These are phyloP conservation scores for Ctenomys sociabilis DNA, from an alignment of 2,113 vertebrate species.

Conservation along the genomic window DNA sequence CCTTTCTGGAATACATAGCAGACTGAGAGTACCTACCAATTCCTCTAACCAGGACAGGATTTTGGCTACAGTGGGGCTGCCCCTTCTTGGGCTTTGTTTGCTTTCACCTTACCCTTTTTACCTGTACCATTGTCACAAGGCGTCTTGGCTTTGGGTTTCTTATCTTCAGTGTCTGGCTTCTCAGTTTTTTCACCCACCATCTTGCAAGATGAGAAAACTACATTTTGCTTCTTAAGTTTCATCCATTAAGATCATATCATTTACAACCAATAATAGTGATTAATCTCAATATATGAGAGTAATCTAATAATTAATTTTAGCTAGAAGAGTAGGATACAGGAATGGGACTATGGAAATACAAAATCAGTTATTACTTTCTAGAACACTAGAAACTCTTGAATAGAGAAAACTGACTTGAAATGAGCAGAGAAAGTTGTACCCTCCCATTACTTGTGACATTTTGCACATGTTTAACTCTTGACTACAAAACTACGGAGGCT, in stretches of 20 bases:
- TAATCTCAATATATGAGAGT: background rate
- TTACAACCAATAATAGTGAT: background rate
- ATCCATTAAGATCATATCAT: background rate
- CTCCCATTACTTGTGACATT: background rate
- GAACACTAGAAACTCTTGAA: background rate
- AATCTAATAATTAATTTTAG: constrained; percentile 32
- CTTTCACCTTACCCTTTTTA: no score
- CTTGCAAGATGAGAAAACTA: background rate
- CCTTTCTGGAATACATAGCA: no score
- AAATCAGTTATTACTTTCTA: background rate
- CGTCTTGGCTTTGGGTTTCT: no score
- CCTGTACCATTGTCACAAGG: no score
- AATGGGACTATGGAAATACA: background rate
- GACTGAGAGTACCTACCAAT: no score
- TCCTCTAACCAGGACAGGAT: no score
- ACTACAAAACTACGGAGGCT: background rate
- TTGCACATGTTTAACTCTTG: constrained; percentile 15
- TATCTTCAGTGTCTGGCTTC: no score
- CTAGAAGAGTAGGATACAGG: background rate
- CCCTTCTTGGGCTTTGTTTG: no score
- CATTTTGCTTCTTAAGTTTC: constrained; percentile 6
- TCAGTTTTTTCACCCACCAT: no score
- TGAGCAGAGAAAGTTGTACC: background rate
- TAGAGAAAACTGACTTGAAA: background rate
- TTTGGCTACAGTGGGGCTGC: no score